Conservation (phyloP, 2,113 vertebrate genomes). For the rat (Rattus norvegicus) region DNA sequence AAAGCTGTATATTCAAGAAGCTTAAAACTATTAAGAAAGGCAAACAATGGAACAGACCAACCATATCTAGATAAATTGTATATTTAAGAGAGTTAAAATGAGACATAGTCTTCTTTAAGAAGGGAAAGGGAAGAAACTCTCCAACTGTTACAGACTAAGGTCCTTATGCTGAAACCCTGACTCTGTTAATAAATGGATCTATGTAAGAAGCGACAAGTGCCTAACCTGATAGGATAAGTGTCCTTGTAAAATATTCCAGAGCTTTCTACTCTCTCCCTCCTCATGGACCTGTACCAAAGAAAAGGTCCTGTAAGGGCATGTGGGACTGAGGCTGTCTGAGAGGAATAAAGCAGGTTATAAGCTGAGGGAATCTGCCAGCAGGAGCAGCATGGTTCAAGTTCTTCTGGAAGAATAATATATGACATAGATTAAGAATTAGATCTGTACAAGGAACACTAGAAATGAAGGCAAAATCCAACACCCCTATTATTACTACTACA, state of each 20-base stretch:
- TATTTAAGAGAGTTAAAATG: conserved; percentile 15
- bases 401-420: background rate
- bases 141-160: background rate
- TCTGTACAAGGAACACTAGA: background rate
- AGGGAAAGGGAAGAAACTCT: background rate
- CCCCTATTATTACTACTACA: background rate
- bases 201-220: too few species aligned
- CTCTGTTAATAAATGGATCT: background rate
- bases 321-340: background rate
- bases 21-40: background rate
- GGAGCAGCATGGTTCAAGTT: background rate
- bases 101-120: background rate
- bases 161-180: background rate
- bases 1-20: conserved; percentile 19
- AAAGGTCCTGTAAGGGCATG: background rate
- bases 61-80: background rate
- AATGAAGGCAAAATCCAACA: conserved; percentile 4
- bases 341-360: background rate
- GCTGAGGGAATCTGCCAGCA: background rate
- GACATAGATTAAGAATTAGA: conserved; percentile 3
- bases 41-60: background rate
- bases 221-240: background rate
- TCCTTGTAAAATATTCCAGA: background rate
- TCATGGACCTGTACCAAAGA: background rate
- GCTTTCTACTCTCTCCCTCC: background rate